A percentile compares a stretch with the other conserved stretches of the same genome.
Evolutionary conservation across 2,888 invertebrate genomes (phyloP).

Genomic region (Lycia hirtaria): DNA sequence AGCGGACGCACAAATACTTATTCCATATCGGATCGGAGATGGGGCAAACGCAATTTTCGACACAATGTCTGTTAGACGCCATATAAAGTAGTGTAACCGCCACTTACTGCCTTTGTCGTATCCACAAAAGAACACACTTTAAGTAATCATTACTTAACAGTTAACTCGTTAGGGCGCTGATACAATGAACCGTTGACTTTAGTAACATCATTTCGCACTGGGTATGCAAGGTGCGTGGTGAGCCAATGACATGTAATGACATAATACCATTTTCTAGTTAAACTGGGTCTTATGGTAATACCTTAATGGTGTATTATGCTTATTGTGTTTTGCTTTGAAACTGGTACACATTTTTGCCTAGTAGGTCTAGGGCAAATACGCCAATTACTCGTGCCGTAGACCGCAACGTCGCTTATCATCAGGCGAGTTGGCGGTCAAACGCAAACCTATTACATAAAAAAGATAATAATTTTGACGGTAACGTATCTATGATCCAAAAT

Average conservation of each 20-base stretch:
- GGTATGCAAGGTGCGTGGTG: slow-evolving; percentile 15
- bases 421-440: too few species aligned
- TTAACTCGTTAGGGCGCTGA: slow-evolving; percentile 16
- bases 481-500: too few species aligned
- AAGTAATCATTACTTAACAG: slow-evolving; percentile 23
- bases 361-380: too few species aligned
- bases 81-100: slow-evolving; percentile 27
- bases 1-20: slow-evolving; percentile 6
- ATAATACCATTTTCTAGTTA: slow-evolving; percentile 21
- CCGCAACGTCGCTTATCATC: too few species aligned
- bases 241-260: slow-evolving; percentile 16
- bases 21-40: slow-evolving; percentile 17
- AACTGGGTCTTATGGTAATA: slow-evolving; percentile 19
- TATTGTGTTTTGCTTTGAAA: background rate
- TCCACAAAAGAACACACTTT: slow-evolving; percentile 29
- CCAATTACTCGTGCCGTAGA: too few species aligned
- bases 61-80: slow-evolving; percentile 19
- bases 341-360: background rate
- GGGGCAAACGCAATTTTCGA: slow-evolving; percentile 11
- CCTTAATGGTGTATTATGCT: slow-evolving; percentile 9
- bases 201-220: slow-evolving; percentile 10
- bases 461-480: too few species aligned
- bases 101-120: slow-evolving; percentile 26
- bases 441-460: too few species aligned
- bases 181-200: slow-evolving; percentile 6